Base-by-base conservation (phyloP, 2,113 vertebrate genomes). In the Otis tarda region DNA sequence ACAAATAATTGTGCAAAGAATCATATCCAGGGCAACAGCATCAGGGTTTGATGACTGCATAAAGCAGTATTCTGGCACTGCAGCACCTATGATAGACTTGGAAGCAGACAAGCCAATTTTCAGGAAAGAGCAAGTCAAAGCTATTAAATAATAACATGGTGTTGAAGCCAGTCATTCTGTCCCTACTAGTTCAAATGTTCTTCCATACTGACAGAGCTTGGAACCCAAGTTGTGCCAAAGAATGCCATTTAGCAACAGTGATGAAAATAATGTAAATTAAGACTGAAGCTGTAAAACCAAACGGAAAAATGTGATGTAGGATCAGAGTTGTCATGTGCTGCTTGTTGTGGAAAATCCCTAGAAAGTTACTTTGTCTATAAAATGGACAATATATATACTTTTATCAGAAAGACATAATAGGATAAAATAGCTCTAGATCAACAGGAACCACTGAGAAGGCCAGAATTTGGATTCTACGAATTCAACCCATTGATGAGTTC, bases 131-230 rank as follows among this genome's bases (percentile, higher is more conserved):
- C 43, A 88, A 75, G 89, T 60, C 84, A 96, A 95, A 91, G 12
- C 39, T 89, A 73, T 79, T 82, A 84, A 96, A 93, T 82, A 91
- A 87, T 39, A 94, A 56, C 21, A 78, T 39, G 31, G 43, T 84
- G 49, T 83, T 93, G 77, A 95, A 93, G 73, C 64, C 49, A 94
- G 83, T 86, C 68, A 52, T 93, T 95, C 77, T 79, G 27, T 89
- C 61, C 74, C 65, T 37, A 12, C 37, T 45, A 83, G 64, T 87
- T 94, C 84, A 90, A 94, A 83, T 45, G 43, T 84, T 80, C 86
- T 83, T 93, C 81, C 60, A 90, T 59, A 69, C 59, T 10, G 8
- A 68, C 7, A 8, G 52, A 37, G 24, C 64, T 87, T 94, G 84
- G 64, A 94, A 86, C 25, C 15, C 43, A 89, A 87, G 57, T 55